These are phyloP conservation scores for Plebejus argus DNA, from an alignment of 2,888 invertebrate genomes.

Conservation along the genomic window DNA sequence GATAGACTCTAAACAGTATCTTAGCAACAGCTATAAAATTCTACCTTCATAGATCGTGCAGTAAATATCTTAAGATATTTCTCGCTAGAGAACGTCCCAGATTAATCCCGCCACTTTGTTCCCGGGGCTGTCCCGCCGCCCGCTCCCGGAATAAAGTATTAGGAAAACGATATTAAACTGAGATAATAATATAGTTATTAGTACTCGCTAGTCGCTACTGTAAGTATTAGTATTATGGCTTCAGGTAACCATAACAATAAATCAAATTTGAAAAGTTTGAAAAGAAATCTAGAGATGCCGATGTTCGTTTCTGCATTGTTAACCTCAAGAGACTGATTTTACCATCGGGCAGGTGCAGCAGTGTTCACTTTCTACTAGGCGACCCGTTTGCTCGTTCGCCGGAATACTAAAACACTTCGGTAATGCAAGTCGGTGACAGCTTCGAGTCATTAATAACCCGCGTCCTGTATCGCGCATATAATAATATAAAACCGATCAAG, in stretches of 20 bases:
- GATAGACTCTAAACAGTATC: neutral
- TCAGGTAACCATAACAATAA: too few species aligned
- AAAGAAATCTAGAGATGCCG: too few species aligned
- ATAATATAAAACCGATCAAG: neutral
- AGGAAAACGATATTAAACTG: neutral
- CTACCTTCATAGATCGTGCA: neutral
- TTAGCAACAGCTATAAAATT: neutral
- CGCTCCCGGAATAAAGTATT: conserved; percentile 14
- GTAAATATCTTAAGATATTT: neutral
- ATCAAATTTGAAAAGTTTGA: too few species aligned
- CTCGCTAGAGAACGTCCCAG: neutral
- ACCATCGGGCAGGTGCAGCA: neutral
- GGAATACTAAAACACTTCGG: neutral
- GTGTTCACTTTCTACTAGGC: neutral
- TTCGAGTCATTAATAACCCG: neutral
- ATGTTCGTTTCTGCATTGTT: too few species aligned
- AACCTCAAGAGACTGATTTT: too few species aligned
- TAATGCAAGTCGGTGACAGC: neutral
- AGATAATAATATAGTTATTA: neutral
- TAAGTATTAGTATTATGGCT: too few species aligned
- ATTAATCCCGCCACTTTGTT: conserved; percentile 13
- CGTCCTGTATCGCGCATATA: neutral
- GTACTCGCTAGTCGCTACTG: too few species aligned
- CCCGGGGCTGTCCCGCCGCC: neutral
- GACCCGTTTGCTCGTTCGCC: neutral